Base-by-base conservation (phyloP, 2,113 vertebrate species). In the Pithys albifrons region DNA sequence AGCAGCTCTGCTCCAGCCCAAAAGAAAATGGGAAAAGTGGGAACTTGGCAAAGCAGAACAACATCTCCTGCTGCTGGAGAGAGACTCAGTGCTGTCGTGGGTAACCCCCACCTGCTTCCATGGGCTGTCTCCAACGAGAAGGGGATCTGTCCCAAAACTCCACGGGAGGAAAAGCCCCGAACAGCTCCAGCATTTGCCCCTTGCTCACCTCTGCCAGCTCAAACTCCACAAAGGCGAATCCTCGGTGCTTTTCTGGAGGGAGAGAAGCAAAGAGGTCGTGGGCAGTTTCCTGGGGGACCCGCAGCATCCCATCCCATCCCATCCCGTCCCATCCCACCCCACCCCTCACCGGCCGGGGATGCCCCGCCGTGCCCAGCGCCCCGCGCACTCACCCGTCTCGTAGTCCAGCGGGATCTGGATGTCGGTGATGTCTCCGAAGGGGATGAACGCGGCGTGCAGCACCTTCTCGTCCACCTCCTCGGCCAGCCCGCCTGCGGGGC, bases 381-480 rank as follows among this genome's bases (percentile, higher is more conserved):
- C 29, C 57, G 3, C 2, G 15, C n/a, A 85, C 96, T 84, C 84
- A 99, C 99, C 99, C 10, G 99, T 99, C 97, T 99, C 99, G 98
- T 99, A 99, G 95, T 99, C 99, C 89, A 99, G 97, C 3, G 99
- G 99, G 83, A 99, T 99, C 98, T 99, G 99, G 97, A 99, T 99
- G 97, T 99, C 99, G 39, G 98, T 99, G 89, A 99, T 98, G 96
- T 99, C 99, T 28, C 99, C 99, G 91, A 99, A 99, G 12, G 99
- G 99, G 95, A 99, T 99, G 81, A 99, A 99, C 9, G 99, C 99
- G 5, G 99, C 99, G 80, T 99, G 99, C 31, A 99, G 96, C 5
- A 99, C 99, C 86, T 99, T 99, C 97, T 99, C 99, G 28, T 99
- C 99, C 94, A 99, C 99, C 86, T 99, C 99, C 65, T 99, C 99